A percentile compares a stretch with the other conserved stretches of the same genome.
These are phyloP conservation scores for Boleophthalmus pectinirostris DNA, from an alignment of 2,113 vertebrate species.

Conservation along the genomic window DNA sequence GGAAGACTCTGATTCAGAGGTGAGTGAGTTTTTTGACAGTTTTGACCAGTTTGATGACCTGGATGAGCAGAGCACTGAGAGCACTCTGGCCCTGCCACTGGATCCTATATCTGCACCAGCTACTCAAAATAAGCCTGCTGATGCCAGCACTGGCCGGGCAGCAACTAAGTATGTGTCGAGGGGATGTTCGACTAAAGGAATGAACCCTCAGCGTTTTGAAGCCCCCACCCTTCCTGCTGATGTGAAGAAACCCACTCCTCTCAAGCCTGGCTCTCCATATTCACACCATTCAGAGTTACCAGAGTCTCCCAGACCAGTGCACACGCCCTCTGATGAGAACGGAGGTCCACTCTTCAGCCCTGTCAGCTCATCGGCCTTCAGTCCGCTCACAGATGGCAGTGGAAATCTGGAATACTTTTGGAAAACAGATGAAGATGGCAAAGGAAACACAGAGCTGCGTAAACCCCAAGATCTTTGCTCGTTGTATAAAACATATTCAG, in stretches of 20 bases:
- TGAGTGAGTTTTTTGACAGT: constrained; percentile 99
- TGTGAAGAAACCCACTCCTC: constrained; percentile 94
- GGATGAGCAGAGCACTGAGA: constrained; percentile 74
- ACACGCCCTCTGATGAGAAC: constrained; percentile 84
- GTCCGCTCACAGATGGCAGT: constrained; percentile 83
- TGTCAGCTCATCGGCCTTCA: constrained; percentile 92
- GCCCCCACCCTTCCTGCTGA: constrained; percentile 88
- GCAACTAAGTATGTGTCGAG: constrained; percentile 66
- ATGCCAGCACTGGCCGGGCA: constrained; percentile 49
- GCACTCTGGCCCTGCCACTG: constrained; percentile 70
- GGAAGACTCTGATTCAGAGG: constrained; percentile 97
- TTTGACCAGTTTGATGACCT: constrained; percentile 96
- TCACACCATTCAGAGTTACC: constrained; percentile 80
- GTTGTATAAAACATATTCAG: constrained; percentile 82
- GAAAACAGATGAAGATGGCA: constrained; percentile 68
- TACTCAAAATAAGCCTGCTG: constrained; percentile 71
- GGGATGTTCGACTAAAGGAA: constrained; percentile 75
- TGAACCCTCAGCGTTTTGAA: constrained; percentile 95
- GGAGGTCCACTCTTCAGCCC: constrained; percentile 88
- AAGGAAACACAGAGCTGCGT: constrained; percentile 65
- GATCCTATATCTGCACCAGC: constrained; percentile 67
- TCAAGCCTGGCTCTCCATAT: constrained; percentile 88
- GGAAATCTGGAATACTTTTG: constrained; percentile 84
- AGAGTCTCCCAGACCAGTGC: constrained; percentile 85
- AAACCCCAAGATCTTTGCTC: constrained; percentile 76